Evolutionary conservation across 2,888 invertebrate species (phyloP), one percentile per base, ranked within the genome.

Genomic region (Euclidia mi): DNA sequence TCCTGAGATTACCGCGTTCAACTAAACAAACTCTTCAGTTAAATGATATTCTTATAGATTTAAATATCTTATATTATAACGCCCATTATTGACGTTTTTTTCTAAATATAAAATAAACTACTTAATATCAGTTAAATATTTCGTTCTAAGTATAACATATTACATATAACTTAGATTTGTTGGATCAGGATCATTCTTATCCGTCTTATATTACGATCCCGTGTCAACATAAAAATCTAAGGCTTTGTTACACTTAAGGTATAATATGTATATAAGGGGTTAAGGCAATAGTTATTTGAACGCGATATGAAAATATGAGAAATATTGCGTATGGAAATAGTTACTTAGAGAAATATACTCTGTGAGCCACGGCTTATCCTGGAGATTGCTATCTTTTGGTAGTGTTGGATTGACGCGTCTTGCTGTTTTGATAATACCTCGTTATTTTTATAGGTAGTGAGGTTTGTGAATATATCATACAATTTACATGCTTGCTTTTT

Each of bases 111-210:
- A 25, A 25, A 1, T 7, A 6, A 25, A 7, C 20, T 7, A 3
- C 6, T 7, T 25, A 17, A 44, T 20, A 18, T 25, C 2, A 44
- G 14, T 15, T 20, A n/a, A 6, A 45, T 35, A 35, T 10, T 14
- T 20, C n/a, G 6, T 35, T 25, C 15, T 20, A 12, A 28, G 17
- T 2, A 46, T 38, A 9, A 38, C 20, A 37, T 37, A 29, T 29
- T 37, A 37, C 18, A 15, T 52, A 57, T 34, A 29, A 20, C 43
- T 44, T 47, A 53, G 56, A 57, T 59, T n/a, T 64, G 59, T 71
- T 41, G 40, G 55, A 52, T 57, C 56, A 48, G 56, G 64, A 71
- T 59, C 50, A 60, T 70, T 68, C 65, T 60, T 65, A 61, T 58
- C 53, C 46, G 38, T 47, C 45, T 53, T 42, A 61, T 71, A 72